Conservation (phyloP, 1,140 invertebrate genomes). For the Dendroctonus ponderosae region DNA sequence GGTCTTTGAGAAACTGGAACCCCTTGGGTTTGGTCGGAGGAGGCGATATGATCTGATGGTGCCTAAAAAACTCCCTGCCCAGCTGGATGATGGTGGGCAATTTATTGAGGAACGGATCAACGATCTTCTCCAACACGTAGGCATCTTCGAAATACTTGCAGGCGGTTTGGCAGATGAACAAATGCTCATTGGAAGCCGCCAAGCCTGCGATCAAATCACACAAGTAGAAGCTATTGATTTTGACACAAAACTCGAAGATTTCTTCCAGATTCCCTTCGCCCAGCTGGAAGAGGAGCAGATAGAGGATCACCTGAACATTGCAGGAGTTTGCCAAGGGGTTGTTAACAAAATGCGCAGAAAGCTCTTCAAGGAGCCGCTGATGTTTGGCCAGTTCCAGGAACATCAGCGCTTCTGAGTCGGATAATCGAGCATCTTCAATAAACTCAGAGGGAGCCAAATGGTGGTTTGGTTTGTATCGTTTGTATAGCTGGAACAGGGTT, state of each 20-base stretch:
- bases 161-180: constrained; percentile 38
- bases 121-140: constrained; percentile 54
- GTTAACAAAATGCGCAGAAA: neutral
- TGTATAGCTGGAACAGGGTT: no score
- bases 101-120: constrained; percentile 52
- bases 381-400: neutral
- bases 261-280: constrained; percentile 23
- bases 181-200: constrained; percentile 42
- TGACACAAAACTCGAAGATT: constrained; percentile 50
- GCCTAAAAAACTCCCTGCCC: constrained; percentile 20
- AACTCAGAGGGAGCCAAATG: no score
- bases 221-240: constrained; percentile 46
- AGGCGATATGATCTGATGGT: constrained; percentile 46
- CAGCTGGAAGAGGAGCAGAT: constrained; percentile 40
- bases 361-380: neutral
- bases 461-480: no score
- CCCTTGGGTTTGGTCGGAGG: constrained; percentile 50
- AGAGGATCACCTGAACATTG: constrained; percentile 29
- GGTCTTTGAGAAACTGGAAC: neutral
- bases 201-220: constrained; percentile 5
- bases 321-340: constrained; percentile 37
- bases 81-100: constrained; percentile 49
- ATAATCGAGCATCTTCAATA: no score
- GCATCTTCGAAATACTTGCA: constrained; percentile 50
- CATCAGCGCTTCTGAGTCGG: neutral